Conservation (phyloP, 1,140 invertebrate genomes). For the Euborellia annulipes region DNA sequence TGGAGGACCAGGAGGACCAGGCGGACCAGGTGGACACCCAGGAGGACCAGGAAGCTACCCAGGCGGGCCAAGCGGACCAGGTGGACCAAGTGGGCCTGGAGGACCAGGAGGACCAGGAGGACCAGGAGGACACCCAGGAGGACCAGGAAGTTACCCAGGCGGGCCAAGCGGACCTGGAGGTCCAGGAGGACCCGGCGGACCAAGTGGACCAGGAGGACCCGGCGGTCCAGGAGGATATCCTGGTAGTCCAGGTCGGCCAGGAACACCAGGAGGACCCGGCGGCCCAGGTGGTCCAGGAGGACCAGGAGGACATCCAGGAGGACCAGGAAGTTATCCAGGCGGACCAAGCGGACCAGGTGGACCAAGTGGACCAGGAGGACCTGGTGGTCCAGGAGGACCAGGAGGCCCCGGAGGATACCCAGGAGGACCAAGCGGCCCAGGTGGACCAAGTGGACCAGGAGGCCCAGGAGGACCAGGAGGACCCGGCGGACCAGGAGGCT, state of each 20-base stretch:
- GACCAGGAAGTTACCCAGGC: constrained; percentile 15
- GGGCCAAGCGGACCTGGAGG: constrained; percentile 12
- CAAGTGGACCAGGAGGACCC: constrained; percentile 15
- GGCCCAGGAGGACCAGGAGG: constrained; percentile 7
- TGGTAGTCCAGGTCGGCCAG: constrained; percentile 10
- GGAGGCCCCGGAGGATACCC: constrained; percentile 8
- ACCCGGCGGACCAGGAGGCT: constrained; percentile 8
- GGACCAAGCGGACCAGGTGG: constrained; percentile 3
- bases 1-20: constrained; percentile 5
- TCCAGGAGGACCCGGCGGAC: constrained; percentile 14
- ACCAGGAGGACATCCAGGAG: constrained; percentile 10
- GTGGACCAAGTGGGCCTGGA: constrained; percentile 2
- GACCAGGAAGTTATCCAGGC: constrained; percentile 6
- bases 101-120: constrained; percentile 5
- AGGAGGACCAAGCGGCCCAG: constrained; percentile 6
- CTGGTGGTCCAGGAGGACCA: constrained; percentile 9
- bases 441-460: constrained; percentile 8
- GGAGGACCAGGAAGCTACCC: constrained; percentile 11
- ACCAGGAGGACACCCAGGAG: constrained; percentile 8
- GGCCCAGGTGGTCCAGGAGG: constrained; percentile 9
- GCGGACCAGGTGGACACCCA: constrained; percentile 7
- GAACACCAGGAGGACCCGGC: constrained; percentile 1
- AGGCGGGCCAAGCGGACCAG: constrained; percentile 4
- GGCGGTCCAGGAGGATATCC: constrained; percentile 1
- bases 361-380: constrained; percentile 9